A percentile compares a stretch with the other conserved stretches of the same genome.
phyloP scores from a whole-genome alignment of 2,113 vertebrate species.

The Eptesicus fuscus region DNA sequence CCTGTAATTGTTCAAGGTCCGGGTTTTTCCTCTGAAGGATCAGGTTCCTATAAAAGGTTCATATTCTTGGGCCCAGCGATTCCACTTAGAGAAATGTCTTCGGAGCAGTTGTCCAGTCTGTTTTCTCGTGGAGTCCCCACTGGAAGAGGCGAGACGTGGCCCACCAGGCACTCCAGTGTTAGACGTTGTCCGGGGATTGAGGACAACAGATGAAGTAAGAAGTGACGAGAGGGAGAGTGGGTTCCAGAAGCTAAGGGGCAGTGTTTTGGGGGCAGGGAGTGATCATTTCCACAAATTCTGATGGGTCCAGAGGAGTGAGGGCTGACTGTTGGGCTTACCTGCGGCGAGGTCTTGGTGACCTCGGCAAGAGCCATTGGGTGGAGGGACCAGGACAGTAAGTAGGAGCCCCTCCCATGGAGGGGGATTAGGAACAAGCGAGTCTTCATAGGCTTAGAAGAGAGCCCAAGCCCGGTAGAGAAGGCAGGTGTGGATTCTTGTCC shows the following conservation, averaged over 20 bases:
- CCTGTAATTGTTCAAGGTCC: background rate
- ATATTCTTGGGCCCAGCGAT: background rate
- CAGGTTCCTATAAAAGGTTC: background rate
- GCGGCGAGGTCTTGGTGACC: background rate
- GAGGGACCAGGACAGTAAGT: background rate
- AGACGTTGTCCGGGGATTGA: too few species aligned
- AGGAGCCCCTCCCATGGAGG: background rate
- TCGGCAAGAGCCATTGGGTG: background rate
- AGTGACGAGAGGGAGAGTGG: background rate
- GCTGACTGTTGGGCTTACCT: background rate
- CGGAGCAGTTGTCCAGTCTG: fast-evolving
- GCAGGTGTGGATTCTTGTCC: background rate
- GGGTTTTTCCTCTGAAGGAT: background rate
- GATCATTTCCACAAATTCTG: background rate
- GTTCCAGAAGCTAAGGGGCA: background rate
- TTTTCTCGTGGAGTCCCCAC: background rate
- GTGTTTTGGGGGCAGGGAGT: background rate
- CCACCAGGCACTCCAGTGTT: too few species aligned
- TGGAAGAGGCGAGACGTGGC: background rate
- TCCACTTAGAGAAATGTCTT: background rate
- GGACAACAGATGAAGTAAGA: background rate
- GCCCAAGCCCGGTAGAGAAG: background rate
- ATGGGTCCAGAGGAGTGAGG: background rate
- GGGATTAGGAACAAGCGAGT: background rate
- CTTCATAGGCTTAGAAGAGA: fast-evolving